Evolutionary conservation across 2,888 invertebrate species (phyloP).

Genomic region (Branchinecta sandiegonensis): DNA sequence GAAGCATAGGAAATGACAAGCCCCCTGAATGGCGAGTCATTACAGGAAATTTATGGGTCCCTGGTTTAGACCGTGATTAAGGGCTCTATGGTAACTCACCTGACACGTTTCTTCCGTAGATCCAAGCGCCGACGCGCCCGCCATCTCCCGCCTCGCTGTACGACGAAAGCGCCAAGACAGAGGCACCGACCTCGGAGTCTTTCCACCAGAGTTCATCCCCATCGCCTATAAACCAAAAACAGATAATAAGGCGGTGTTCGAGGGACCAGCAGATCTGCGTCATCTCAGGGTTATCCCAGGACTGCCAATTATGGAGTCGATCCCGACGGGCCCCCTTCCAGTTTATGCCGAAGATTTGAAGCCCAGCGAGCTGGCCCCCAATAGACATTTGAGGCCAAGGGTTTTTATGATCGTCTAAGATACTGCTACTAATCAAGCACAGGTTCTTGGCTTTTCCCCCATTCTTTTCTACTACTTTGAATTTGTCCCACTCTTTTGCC

Average conservation of each 20-base stretch:
- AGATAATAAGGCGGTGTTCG: neutral
- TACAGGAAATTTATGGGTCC: too few relatives aligned
- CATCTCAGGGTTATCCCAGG: neutral
- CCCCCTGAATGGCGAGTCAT: too few relatives aligned
- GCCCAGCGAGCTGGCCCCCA: neutral
- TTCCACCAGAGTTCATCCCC: neutral
- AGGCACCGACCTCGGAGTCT: neutral
- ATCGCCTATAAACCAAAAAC: constrained; percentile 3
- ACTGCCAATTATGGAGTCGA: neutral
- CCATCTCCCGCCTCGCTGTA: neutral
- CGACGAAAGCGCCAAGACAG: too few relatives aligned
- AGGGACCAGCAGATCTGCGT: neutral
- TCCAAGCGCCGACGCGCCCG: too few relatives aligned
- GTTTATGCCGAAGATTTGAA: neutral
- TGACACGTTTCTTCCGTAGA: too few relatives aligned
- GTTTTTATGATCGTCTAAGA: neutral
- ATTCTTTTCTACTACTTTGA: too few relatives aligned
- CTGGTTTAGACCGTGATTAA: too few relatives aligned
- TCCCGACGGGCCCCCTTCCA: neutral
- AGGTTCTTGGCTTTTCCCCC: too few relatives aligned
- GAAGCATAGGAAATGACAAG: too few relatives aligned
- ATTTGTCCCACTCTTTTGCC: too few relatives aligned
- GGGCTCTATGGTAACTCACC: too few relatives aligned
- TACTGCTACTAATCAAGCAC: too few relatives aligned
- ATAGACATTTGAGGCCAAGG: neutral